Evolutionary conservation across 64 coral and sea anemone species (phyloP).

Genomic region (Montipora cactus): DNA sequence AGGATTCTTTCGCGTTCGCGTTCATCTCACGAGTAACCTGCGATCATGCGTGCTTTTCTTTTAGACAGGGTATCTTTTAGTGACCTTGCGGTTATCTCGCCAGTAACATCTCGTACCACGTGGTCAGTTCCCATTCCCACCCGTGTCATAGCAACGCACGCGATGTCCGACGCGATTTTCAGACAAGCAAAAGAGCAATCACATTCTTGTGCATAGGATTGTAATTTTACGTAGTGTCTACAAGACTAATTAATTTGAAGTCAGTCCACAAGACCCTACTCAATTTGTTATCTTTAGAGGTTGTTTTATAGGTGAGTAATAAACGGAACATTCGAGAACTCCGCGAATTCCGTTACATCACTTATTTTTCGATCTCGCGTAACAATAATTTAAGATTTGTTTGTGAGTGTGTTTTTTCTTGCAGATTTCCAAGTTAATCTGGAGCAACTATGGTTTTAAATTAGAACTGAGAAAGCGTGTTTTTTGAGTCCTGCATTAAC

Average conservation of each 20-base stretch:
- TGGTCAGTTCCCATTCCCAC: background rate
- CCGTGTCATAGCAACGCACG: conserved; percentile 1
- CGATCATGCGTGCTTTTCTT: no score
- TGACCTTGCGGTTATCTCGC: no score
- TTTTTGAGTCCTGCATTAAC: background rate
- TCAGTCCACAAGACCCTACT: no score
- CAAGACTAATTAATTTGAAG: background rate
- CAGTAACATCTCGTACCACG: background rate
- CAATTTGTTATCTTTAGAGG: background rate
- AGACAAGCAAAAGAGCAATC: background rate
- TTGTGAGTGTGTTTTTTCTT: background rate
- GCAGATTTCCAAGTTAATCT: background rate
- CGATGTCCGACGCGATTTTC: no score
- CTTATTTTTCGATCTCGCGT: background rate
- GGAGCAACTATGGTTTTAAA: background rate
- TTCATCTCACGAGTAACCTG: no score
- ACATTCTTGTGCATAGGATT: background rate
- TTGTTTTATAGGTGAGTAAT: background rate
- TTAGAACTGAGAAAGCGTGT: no score
- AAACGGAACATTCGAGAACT: background rate
- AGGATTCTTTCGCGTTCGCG: no score
- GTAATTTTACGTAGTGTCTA: no score
- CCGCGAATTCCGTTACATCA: background rate
- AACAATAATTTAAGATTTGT: background rate
- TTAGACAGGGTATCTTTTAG: no score